These are phyloP conservation scores for Sphyrna mokarran DNA, from an alignment of 2,113 vertebrate genomes.

Conservation along the genomic window DNA sequence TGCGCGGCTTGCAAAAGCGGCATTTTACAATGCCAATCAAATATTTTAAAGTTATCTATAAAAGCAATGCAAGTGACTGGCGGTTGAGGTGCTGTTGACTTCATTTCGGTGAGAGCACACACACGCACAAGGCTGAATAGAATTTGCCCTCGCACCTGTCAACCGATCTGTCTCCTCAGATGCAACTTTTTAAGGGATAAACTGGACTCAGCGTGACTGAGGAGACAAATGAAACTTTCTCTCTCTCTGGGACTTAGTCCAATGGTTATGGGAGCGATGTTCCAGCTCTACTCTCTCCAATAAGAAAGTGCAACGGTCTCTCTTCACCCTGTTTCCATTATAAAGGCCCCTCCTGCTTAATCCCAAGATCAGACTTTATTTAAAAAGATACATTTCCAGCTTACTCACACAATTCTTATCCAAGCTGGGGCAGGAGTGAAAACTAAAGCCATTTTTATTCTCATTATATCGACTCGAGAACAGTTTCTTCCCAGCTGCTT, in stretches of 20 bases:
- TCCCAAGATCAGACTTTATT: neutral
- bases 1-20: neutral
- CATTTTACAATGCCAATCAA: slow-evolving; percentile 24
- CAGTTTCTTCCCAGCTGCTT: too few relatives aligned
- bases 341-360: neutral
- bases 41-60: slow-evolving; percentile 23
- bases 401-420: slow-evolving; percentile 8
- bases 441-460: neutral
- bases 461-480: neutral
- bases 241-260: neutral
- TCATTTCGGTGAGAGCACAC: too few relatives aligned
- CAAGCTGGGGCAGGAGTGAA: neutral
- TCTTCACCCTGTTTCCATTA: neutral
- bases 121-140: neutral
- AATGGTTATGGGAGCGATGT: neutral
- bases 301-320: neutral
- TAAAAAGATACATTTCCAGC: neutral
- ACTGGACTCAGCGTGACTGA: neutral
- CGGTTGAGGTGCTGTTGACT: neutral
- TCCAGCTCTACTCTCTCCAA: neutral
- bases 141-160: neutral
- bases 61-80: neutral
- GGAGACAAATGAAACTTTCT: neutral
- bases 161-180: neutral
- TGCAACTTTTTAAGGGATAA: neutral